These are phyloP conservation scores for Temnothorax unifasciatus DNA, from an alignment of 2,888 invertebrate genomes.

Conservation along the genomic window DNA sequence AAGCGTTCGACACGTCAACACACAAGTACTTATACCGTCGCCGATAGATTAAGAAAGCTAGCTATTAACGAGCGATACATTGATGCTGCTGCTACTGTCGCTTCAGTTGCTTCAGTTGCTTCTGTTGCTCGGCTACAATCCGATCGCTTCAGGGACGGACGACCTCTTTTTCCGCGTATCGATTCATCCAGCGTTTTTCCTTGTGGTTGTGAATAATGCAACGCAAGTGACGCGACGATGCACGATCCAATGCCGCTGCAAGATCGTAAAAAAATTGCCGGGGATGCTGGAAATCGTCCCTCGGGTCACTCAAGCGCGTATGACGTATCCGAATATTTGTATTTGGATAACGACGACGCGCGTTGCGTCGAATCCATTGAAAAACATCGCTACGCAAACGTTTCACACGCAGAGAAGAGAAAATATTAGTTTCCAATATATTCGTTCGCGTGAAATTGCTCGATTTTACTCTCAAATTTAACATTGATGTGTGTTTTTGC, in stretches of 20 bases:
- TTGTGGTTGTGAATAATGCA: slow-evolving; percentile 67
- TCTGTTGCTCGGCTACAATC: neutral
- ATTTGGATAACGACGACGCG: slow-evolving; percentile 8
- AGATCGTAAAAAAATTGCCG: slow-evolving; percentile 45
- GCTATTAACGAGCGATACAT: slow-evolving; percentile 31
- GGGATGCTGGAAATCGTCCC: neutral
- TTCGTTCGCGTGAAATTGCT: neutral
- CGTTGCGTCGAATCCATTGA: neutral
- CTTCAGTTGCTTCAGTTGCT: too few species aligned
- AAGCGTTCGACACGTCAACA: neutral
- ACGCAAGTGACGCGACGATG: slow-evolving; percentile 44
- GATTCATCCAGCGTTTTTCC: slow-evolving; percentile 59
- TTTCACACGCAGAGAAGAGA: neutral
- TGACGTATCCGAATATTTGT: slow-evolving; percentile 16
- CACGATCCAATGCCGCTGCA: slow-evolving; percentile 29
- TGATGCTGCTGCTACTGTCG: neutral
- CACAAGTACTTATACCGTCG: neutral
- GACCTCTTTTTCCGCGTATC: slow-evolving; percentile 54
- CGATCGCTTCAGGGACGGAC: neutral
- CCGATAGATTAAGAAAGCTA: slow-evolving; percentile 48
- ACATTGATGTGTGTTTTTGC: neutral
- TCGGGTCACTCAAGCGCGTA: neutral
- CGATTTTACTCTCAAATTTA: neutral
- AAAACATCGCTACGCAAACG: neutral
- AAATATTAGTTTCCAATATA: slow-evolving; percentile 18